These are phyloP conservation scores for Ficedula albicollis DNA, from an alignment of 2,797 vertebrate genomes.

Conservation along the genomic window DNA sequence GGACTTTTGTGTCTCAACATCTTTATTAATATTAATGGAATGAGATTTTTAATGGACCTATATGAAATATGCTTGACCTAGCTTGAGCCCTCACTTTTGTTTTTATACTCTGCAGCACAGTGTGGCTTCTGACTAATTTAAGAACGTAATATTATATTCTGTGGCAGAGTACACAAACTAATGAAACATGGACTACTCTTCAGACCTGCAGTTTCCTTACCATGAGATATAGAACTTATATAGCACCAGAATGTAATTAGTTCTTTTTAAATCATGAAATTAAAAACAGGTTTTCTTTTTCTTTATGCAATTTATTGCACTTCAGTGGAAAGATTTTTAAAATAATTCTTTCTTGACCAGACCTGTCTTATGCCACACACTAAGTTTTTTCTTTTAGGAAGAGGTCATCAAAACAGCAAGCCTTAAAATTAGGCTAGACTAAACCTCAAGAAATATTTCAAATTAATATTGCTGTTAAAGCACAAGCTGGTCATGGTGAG, in stretches of 20 bases:
- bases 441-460: conserved; percentile 9
- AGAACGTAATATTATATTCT: conserved; percentile 9
- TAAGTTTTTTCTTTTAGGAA: background rate
- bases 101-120: conserved; percentile 28
- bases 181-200: conserved; percentile 6
- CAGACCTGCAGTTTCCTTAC: background rate
- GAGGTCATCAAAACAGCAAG: background rate
- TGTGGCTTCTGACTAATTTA: conserved; percentile 49
- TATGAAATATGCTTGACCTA: conserved; percentile 59
- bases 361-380: background rate
- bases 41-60: conserved; percentile 55
- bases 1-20: conserved; percentile 52
- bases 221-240: background rate
- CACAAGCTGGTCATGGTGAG: background rate
- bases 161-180: conserved; percentile 26
- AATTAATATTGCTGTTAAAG: background rate
- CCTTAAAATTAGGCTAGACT: background rate
- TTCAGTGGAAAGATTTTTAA: background rate
- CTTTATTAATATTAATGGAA: conserved; percentile 66
- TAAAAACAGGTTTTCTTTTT: background rate
- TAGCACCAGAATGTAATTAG: background rate
- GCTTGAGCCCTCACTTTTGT: conserved; percentile 49
- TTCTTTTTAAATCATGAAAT: background rate
- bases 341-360: background rate
- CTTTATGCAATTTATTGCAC: background rate